Evolutionary conservation across 1,140 invertebrate genomes (phyloP), one percentile per base, ranked within the genome.

Genomic region (Brachystomella parvula): DNA sequence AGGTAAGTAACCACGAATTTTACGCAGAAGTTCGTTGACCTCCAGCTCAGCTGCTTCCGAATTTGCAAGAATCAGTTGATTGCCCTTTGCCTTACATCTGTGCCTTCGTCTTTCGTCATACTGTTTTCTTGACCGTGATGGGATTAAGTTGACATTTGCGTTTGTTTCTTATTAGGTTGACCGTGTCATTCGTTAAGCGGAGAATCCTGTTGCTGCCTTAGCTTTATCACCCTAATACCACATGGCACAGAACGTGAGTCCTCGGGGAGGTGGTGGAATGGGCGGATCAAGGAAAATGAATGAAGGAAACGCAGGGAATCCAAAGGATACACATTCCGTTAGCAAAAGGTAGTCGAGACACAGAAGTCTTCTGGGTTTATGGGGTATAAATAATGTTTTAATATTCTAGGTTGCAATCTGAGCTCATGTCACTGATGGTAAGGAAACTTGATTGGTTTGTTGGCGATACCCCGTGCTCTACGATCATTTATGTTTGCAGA

Each of bases 401-500:
- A 12, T 31, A 3, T 68, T 71, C 28, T 49, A 72, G 71, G 65
- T 67, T 73, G 24, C 71, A 73, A 30, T 68, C 68, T 24, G 71
- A 73, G 58, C 64, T 73, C 26, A 73, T 73, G 71, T 62, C 68
- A 26, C 61, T 73, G 49, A 73, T 73, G 71, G 71, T 72, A 68
- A 64, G 67, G 35, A 39, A 44, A 44, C 39, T 44, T 44, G 39
- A 44, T 12, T n/a, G 9, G 9, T 44, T n/a, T 12, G 39, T n/a
- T 44, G 39, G 9, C n/a, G 9, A 44, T 12, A 44, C n/a, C 39
- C 9, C 39, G 9, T 44, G n/a, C 39, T 44, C 24, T 12, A n/a
- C 53, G 19, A 57, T 57, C 26, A 21, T 12, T 12, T 56, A 3
- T 33, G 33, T 59, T 61, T 76, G 12, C 71, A 84, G 83, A 90